Evolutionary conservation across 2,888 invertebrate genomes (phyloP), one percentile per base, ranked within the genome.

Genomic region (Harpagoxenus sublaevis): DNA sequence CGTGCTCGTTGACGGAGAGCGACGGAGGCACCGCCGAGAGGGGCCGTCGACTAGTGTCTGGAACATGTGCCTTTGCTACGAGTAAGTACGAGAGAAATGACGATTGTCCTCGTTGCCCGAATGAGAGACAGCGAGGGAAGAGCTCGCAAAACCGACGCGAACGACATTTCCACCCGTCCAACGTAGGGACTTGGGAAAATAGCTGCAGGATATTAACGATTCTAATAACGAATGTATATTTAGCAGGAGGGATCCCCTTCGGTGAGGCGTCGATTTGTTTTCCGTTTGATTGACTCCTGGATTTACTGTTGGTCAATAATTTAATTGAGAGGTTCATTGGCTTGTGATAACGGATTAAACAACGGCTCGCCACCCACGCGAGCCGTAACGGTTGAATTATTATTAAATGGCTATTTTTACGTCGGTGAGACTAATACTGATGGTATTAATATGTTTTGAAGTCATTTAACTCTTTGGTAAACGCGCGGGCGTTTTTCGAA

Each of bases 51-150:
- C 55, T 60, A 84, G 51, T 74, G 82, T 81, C 53, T 75, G 82
- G 62, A 77, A 81, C 81, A 86, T 86, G 86, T 86, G 86, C 86
- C 85, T 85, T 85, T 70, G n/a, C 55, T 86, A 85, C 68, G 28
- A 74, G 85, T 42, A 42, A 2, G 35, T 85, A 81, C 45, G 39
- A 39, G 39, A 65, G 9, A 60, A 45, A 23, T 9, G n/a, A 53
- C 23, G 35, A 83, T 66, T 66, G 18, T 55, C 6, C n/a, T 15
- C n/a, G 10, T 39, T 48, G 39, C 10, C 5, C 23, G 6, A 77
- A 31, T 6, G 18, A 70, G 31, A 23, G 9, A 35, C 9, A 9
- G 18, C 18, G n/a, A 42, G 10, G 55, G 8, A 42, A 53, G 28
- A 55, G 9, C 0, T 77, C 31, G 35, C 15, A 9, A 18, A 77